These are phyloP conservation scores for Peucedramus taeniatus DNA, from an alignment of 2,113 vertebrate genomes.

Conservation along the genomic window DNA sequence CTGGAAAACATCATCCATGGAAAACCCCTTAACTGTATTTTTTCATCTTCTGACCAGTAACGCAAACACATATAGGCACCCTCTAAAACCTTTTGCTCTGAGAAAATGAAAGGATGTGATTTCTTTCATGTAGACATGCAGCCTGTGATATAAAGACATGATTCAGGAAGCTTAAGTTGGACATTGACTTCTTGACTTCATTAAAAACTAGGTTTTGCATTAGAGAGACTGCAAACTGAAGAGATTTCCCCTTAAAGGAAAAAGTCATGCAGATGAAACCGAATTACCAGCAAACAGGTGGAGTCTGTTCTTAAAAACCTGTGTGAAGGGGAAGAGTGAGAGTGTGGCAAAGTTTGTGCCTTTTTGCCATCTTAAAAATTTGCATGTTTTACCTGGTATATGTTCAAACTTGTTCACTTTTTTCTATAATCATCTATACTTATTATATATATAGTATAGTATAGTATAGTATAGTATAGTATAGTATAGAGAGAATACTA, in stretches of 20 bases:
- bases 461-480: no score
- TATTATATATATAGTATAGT: no score
- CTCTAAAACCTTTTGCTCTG: background rate
- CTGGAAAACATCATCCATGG: background rate
- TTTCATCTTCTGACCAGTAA: background rate
- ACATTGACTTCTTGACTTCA: background rate
- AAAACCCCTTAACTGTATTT: background rate
- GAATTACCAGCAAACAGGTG: background rate
- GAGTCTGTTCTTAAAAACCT: background rate
- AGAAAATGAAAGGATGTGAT: background rate
- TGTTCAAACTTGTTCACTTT: background rate
- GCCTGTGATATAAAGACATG: background rate
- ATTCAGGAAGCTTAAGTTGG: background rate
- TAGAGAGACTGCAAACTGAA: background rate
- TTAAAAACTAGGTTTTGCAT: background rate
- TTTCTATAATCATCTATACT: background rate
- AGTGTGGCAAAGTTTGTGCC: rapidly evolving
- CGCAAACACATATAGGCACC: background rate
- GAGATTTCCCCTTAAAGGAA: background rate
- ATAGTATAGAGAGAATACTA: no score
- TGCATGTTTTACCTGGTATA: background rate
- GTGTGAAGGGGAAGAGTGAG: rapidly evolving
- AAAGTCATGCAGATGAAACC: background rate
- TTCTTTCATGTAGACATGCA: background rate
- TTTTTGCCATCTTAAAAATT: background rate